phyloP scores from a whole-genome alignment of 2,113 vertebrate genomes.

The Pongo abelii region DNA sequence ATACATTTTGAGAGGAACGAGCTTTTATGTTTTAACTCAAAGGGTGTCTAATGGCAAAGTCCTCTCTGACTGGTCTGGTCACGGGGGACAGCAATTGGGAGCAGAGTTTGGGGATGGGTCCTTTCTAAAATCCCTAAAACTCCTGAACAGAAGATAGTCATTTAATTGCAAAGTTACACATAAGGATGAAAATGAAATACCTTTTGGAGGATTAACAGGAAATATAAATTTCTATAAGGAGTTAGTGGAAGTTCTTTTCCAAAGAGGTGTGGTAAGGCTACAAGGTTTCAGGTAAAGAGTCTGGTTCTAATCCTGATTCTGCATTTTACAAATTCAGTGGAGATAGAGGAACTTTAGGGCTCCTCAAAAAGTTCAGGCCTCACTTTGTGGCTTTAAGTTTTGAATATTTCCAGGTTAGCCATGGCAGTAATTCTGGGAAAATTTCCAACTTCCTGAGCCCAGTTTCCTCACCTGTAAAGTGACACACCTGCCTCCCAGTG shows the following conservation, averaged over 20 bases:
- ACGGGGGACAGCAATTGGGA: background rate
- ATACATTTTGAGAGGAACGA: slow-evolving; percentile 1
- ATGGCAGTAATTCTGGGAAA: background rate
- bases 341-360: background rate
- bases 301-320: background rate
- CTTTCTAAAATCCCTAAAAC: background rate
- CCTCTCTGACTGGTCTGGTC: background rate
- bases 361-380: background rate
- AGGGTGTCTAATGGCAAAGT: background rate
- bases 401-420: background rate
- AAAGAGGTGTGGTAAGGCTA: background rate
- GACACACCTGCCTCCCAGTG: background rate
- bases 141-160: background rate
- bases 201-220: background rate
- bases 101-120: background rate
- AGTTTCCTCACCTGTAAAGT: background rate
- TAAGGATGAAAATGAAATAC: background rate
- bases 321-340: background rate
- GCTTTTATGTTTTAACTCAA: background rate
- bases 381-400: background rate
- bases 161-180: background rate
- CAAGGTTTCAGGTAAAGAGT: background rate
- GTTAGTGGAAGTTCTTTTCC: background rate
- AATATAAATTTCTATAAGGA: background rate
- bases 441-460: background rate